Percentiles rank a stretch among this genome's conserved stretches.
Conservation (phyloP, 2,797 vertebrate species). For the Syndactyla subalaris region DNA sequence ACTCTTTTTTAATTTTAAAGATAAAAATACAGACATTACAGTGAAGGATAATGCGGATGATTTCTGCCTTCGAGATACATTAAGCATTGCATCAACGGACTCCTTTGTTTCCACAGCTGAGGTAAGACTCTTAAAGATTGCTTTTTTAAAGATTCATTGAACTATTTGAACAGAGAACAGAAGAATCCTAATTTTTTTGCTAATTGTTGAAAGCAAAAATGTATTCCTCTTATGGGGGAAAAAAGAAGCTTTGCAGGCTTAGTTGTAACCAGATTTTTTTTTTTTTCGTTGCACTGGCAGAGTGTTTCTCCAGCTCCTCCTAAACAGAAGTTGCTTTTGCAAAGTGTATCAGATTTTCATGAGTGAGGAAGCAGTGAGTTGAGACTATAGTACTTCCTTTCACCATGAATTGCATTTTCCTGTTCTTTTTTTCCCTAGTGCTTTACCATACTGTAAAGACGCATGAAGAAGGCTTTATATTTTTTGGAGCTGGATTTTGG, state of each 20-base stretch:
- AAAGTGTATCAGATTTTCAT: background rate
- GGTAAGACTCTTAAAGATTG: slow-evolving; percentile 76
- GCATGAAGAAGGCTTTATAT: background rate
- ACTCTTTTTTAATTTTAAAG: slow-evolving; percentile 64
- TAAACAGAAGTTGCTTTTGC: background rate
- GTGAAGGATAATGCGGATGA: slow-evolving; percentile 84
- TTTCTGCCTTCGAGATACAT: slow-evolving; percentile 84
- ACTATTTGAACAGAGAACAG: background rate
- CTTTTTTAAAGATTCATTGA: background rate
- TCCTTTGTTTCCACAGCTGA: slow-evolving; percentile 94
- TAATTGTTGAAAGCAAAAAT: background rate
- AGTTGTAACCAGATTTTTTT: background rate
- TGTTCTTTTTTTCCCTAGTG: background rate
- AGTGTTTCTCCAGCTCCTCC: background rate
- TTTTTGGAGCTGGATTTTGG: background rate
- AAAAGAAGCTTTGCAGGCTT: background rate
- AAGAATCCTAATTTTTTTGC: background rate
- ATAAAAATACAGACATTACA: slow-evolving; percentile 83
- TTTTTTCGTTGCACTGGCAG: background rate
- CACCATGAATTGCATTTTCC: background rate
- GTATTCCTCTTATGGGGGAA: background rate
- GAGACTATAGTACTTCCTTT: background rate
- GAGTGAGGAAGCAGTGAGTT: background rate
- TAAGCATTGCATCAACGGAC: slow-evolving; percentile 90
- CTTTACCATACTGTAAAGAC: background rate